Percentiles rank a stretch among this genome's conserved stretches.
phyloP scores from a whole-genome alignment of 2,888 invertebrate genomes.

The Nasonia oneida region DNA sequence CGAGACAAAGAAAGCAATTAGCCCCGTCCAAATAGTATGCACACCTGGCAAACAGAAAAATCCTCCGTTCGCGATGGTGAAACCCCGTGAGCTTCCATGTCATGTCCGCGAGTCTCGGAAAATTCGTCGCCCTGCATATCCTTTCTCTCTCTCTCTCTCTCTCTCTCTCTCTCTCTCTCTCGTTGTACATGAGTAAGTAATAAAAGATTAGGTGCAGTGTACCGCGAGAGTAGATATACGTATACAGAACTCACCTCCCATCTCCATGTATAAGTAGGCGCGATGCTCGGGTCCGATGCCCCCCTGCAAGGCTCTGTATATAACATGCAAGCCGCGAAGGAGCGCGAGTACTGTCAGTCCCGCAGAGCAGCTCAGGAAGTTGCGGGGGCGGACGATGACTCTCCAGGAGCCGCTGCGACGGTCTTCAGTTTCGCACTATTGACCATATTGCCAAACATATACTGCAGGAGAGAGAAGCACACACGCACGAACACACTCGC shows the following conservation, averaged over 20 bases:
- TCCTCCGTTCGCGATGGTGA: neutral
- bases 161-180: neutral
- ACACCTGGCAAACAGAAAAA: neutral
- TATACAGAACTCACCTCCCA: conserved; percentile 16
- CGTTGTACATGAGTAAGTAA: neutral
- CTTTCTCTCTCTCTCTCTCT: conserved; percentile 6
- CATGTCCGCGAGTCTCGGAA: neutral
- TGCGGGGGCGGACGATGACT: neutral
- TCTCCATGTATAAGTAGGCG: neutral
- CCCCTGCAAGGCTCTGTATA: conserved; percentile 22
- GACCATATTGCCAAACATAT: conserved; percentile 50
- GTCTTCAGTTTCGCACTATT: conserved; percentile 38
- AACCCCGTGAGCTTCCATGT: neutral
- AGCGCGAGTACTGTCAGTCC: neutral
- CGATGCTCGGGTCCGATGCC: conserved; percentile 25
- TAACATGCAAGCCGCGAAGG: neutral
- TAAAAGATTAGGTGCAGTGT: neutral
- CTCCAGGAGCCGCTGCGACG: conserved; percentile 6
- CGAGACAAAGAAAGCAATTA: conserved; percentile 15
- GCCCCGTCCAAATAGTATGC: neutral
- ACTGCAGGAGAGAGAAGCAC: neutral
- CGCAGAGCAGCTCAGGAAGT: conserved; percentile 1
- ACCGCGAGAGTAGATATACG: neutral
- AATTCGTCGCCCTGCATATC: conserved; percentile 10
- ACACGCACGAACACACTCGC: neutral